These are phyloP conservation scores for Epinephelus moara DNA, from an alignment of 2,113 vertebrate species.

Conservation along the genomic window DNA sequence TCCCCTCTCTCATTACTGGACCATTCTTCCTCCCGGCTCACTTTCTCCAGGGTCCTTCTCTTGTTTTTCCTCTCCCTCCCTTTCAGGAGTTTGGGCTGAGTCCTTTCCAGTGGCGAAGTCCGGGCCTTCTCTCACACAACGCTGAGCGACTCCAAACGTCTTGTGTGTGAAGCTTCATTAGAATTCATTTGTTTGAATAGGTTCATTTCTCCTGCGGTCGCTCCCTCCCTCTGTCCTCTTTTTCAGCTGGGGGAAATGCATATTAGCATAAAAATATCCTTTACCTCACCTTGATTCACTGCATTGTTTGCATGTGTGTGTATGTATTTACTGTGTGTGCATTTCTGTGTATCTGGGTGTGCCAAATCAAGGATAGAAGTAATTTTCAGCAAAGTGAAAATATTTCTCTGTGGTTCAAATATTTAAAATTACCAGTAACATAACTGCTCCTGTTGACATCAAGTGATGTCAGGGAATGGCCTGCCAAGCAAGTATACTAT, in stretches of 20 bases:
- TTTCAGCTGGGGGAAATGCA: conserved; percentile 18
- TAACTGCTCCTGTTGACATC: background rate
- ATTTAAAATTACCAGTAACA: conserved; percentile 14
- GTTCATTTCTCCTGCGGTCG: conserved; percentile 54
- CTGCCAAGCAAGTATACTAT: background rate
- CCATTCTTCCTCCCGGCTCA: conserved; percentile 64
- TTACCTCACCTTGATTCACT: conserved; percentile 61
- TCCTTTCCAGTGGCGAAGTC: conserved; percentile 62
- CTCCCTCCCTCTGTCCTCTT: conserved; percentile 30
- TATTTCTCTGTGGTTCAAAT: conserved; percentile 12
- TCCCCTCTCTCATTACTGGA: conserved; percentile 74
- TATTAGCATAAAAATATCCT: conserved; percentile 67
- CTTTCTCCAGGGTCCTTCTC: conserved; percentile 71
- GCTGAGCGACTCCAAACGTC: conserved; percentile 59
- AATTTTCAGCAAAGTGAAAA: conserved; percentile 4
- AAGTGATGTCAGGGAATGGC: background rate
- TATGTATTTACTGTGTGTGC: background rate
- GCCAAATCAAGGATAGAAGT: background rate
- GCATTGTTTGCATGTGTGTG: conserved; percentile 28
- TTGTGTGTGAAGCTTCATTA: conserved; percentile 69
- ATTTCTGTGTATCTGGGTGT: background rate
- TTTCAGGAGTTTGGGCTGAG: conserved; percentile 62
- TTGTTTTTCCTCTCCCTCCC: conserved; percentile 63
- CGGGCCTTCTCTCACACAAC: conserved; percentile 48
- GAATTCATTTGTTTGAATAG: conserved; percentile 74